phyloP scores from a whole-genome alignment of 92 coral and sea anemone species.

The Meandrina meandrites region DNA sequence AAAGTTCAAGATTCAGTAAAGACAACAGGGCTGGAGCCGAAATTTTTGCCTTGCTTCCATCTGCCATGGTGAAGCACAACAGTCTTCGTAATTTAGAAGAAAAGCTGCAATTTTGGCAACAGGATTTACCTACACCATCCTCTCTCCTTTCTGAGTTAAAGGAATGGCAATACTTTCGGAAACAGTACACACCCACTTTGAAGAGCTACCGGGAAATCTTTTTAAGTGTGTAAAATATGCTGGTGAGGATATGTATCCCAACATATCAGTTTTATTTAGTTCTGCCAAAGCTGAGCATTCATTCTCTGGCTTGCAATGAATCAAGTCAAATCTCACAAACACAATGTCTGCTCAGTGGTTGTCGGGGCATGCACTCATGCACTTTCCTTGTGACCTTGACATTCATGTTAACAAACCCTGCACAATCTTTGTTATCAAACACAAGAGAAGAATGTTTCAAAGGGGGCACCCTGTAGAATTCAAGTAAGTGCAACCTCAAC shows the following conservation, averaged over 20 bases:
- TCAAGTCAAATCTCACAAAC: constrained; percentile 36
- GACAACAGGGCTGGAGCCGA: constrained; percentile 53
- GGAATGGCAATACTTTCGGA: constrained; percentile 42
- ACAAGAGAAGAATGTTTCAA: constrained; percentile 24
- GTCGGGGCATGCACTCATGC: constrained; percentile 43
- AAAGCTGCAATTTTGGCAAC: constrained; percentile 38
- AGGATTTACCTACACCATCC: constrained; percentile 37
- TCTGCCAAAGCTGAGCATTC: constrained; percentile 27
- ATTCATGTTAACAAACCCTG: constrained; percentile 29
- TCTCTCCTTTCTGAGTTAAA: constrained; percentile 49
- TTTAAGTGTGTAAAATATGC: constrained; percentile 48
- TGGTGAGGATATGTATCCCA: constrained; percentile 52
- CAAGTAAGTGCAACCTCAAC: too few species aligned
- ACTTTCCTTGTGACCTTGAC: constrained; percentile 26
- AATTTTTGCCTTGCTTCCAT: constrained; percentile 55
- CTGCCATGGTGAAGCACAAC: constrained; percentile 38
- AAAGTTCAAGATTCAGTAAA: constrained; percentile 44
- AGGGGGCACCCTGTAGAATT: not conserved
- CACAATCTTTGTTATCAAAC: not conserved
- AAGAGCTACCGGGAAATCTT: constrained; percentile 34
- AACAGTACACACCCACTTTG: constrained; percentile 22
- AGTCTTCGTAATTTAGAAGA: constrained; percentile 31
- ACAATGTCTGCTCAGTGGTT: constrained; percentile 34
- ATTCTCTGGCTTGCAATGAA: constrained; percentile 13
- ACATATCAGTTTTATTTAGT: constrained; percentile 38